These are phyloP conservation scores for Anguilla rostrata DNA, from an alignment of 2,113 vertebrate species.

Conservation along the genomic window DNA sequence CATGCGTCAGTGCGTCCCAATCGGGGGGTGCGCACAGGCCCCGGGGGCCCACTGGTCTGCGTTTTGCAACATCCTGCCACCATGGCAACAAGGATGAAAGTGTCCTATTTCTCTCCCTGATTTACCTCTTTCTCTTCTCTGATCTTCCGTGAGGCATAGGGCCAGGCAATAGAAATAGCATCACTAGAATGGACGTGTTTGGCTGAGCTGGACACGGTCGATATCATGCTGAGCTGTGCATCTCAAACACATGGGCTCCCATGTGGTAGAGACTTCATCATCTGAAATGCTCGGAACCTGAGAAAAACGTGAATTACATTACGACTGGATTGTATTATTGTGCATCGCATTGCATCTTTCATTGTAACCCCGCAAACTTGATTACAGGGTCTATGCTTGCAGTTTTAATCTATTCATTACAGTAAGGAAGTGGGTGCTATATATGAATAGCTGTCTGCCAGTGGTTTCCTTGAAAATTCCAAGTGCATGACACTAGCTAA, in stretches of 20 bases:
- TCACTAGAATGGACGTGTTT: neutral
- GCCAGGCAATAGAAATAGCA: neutral
- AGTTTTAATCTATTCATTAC: neutral
- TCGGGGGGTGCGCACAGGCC: neutral
- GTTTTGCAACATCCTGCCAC: constrained; percentile 8
- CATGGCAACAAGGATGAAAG: constrained; percentile 41
- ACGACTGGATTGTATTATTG: neutral
- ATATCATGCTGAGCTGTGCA: neutral
- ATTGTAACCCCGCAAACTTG: neutral
- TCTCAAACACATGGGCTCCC: neutral
- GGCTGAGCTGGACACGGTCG: no score
- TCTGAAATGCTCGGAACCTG: neutral
- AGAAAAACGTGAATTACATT: neutral
- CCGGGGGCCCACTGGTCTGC: constrained; percentile 8
- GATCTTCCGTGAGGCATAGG: neutral
- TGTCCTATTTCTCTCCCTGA: constrained; percentile 12
- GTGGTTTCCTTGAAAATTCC: no score
- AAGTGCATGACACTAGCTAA: no score
- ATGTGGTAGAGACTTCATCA: neutral
- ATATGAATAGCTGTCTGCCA: no score
- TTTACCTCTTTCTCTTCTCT: constrained; percentile 40
- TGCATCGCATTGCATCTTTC: neutral
- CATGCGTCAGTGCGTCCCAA: neutral
- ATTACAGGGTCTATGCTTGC: neutral
- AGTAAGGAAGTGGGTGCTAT: no score